Conservation (phyloP, 2,113 vertebrate genomes). For the Entomyzon cyanotis region DNA sequence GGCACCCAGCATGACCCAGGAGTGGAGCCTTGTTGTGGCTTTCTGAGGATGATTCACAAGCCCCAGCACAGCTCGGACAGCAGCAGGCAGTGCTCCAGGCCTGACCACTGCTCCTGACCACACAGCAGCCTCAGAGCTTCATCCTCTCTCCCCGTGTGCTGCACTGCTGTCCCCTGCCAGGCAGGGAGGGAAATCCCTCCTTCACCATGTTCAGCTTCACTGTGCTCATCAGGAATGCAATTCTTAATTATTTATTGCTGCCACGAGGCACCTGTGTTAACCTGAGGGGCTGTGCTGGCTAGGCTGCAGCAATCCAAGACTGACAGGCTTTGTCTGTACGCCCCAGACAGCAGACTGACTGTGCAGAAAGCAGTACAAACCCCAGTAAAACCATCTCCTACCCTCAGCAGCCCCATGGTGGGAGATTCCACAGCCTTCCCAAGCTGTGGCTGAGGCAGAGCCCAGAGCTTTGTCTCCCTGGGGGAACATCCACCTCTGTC, state of each 20-base stretch:
- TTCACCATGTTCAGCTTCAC: accelerated
- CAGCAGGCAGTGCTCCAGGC: not conserved
- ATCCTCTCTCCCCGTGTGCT: accelerated
- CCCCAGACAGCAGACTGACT: not conserved
- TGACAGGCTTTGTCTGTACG: not conserved
- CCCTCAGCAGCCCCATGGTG: not conserved
- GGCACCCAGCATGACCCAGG: not conserved
- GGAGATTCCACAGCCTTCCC: not conserved
- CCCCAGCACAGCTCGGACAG: not conserved
- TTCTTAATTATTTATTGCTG: not conserved
- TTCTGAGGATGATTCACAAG: not conserved
- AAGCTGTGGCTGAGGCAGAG: not conserved
- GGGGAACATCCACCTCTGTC: accelerated
- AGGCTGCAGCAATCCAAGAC: not conserved
- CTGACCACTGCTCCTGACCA: accelerated
- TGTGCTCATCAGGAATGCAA: not conserved
- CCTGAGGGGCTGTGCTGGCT: not conserved
- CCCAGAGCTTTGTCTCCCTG: accelerated
- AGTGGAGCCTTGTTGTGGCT: not conserved
- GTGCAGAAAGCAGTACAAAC: not conserved
- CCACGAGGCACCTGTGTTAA: not conserved
- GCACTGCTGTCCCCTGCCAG: not conserved
- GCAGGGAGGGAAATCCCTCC: not conserved
- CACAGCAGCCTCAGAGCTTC: not conserved
- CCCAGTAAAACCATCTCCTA: not conserved